These are phyloP conservation scores for Harlomillsia oculata DNA, from an alignment of 1,140 invertebrate species.

Conservation along the genomic window DNA sequence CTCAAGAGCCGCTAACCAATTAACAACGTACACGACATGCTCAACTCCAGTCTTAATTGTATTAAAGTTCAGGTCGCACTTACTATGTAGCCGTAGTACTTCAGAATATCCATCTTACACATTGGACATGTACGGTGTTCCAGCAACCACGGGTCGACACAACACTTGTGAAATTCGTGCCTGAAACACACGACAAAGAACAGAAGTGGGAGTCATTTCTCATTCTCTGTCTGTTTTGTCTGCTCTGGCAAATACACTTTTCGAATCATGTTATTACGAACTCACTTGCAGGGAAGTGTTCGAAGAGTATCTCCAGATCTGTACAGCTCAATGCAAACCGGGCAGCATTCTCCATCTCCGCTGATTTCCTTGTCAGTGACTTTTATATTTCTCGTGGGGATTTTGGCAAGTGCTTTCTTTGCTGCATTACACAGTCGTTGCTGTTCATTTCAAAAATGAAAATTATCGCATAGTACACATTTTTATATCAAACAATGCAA, in stretches of 20 bases:
- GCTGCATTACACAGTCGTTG: constrained; percentile 75
- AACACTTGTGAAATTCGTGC: constrained; percentile 86
- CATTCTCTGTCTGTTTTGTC: background rate
- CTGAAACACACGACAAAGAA: constrained; percentile 46
- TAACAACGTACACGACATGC: too few species aligned
- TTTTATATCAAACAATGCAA: background rate
- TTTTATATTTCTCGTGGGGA: constrained; percentile 74
- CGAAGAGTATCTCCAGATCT: constrained; percentile 70
- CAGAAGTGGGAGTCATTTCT: background rate
- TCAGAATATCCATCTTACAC: constrained; percentile 91
- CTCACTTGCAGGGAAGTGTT: constrained; percentile 78
- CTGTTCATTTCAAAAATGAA: constrained; percentile 50
- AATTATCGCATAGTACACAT: background rate
- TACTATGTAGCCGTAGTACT: constrained; percentile 79
- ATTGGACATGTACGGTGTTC: constrained; percentile 88
- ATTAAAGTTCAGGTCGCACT: constrained; percentile 38
- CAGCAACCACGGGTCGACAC: constrained; percentile 88
- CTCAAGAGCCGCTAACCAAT: too few species aligned
- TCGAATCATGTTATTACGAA: background rate
- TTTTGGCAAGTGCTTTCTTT: constrained; percentile 80
- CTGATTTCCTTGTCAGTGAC: constrained; percentile 69
- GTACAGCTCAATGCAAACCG: constrained; percentile 84
- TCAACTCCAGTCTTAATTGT: background rate
- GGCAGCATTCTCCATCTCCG: constrained; percentile 75
- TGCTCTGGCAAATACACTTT: background rate